These are phyloP conservation scores for Drosophila prolongata DNA, from an alignment of 2,888 invertebrate species.

Conservation along the genomic window DNA sequence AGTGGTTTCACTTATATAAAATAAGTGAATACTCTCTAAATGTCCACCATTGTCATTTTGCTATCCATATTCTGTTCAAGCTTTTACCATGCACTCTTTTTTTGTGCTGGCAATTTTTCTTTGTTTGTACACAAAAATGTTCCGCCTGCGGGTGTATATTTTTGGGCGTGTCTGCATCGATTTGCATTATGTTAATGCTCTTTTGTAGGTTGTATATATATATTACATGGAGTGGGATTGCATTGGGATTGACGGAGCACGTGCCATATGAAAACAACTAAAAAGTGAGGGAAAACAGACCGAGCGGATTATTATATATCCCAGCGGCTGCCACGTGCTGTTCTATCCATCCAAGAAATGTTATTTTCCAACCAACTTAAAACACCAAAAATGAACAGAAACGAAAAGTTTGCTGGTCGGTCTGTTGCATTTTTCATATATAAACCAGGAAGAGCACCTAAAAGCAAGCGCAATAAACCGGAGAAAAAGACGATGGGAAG, in stretches of 20 bases:
- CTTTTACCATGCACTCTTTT: constrained; percentile 7
- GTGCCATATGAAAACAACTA: not conserved
- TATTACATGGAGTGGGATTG: constrained; percentile 15
- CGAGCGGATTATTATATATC: constrained; percentile 20
- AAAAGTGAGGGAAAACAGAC: not conserved
- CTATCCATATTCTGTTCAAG: not conserved
- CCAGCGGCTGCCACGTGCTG: constrained; percentile 9
- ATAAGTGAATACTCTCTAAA: too few species aligned
- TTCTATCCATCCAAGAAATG: constrained; percentile 5
- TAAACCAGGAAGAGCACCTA: not conserved
- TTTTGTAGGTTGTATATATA: not conserved
- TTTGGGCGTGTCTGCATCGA: constrained; percentile 24
- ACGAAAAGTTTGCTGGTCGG: constrained; percentile 32
- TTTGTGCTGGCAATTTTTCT: constrained; percentile 10
- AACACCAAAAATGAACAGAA: constrained; percentile 21
- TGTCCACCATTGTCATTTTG: not conserved
- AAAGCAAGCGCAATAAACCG: constrained; percentile 9
- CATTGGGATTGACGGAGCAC: constrained; percentile 1
- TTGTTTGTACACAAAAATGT: not conserved
- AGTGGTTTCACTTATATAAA: too few species aligned
- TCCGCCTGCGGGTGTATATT: not conserved
- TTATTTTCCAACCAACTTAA: constrained; percentile 21
- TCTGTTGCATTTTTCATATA: constrained; percentile 35
- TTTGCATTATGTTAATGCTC: constrained; percentile 30
- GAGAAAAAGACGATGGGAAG: constrained; percentile 25